Percentiles rank a stretch among this genome's conserved stretches.
Evolutionary conservation across 2,888 invertebrate species (phyloP).

Genomic region (Platerodrilus igneus): DNA sequence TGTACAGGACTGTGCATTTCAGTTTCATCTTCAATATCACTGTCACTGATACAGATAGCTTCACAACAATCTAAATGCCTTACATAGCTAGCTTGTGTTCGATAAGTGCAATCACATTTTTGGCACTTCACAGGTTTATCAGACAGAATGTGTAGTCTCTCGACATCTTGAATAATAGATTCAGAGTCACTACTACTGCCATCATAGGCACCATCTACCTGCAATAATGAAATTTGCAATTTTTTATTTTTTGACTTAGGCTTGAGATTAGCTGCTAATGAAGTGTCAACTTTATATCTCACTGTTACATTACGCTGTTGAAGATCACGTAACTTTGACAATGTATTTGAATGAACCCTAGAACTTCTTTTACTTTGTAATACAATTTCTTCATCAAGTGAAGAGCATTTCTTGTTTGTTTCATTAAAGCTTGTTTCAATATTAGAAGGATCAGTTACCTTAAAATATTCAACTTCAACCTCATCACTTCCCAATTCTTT

Average conservation of each 20-base stretch:
- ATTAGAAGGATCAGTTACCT: constrained; percentile 36
- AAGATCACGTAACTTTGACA: constrained; percentile 53
- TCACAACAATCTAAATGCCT: constrained; percentile 74
- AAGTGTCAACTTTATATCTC: constrained; percentile 66
- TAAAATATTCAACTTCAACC: constrained; percentile 57
- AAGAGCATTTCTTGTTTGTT: constrained; percentile 17
- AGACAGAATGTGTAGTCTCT: constrained; percentile 44
- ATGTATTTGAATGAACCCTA: constrained; percentile 51
- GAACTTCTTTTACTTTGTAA: constrained; percentile 53
- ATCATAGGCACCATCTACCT: constrained; percentile 56
- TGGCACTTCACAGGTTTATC: constrained; percentile 81
- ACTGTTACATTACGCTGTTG: constrained; percentile 64
- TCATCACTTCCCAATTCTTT: constrained; percentile 67
- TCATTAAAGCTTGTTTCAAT: constrained; percentile 21
- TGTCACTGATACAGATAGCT: constrained; percentile 74
- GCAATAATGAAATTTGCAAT: constrained; percentile 50
- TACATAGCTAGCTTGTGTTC: constrained; percentile 76
- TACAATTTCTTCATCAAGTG: constrained; percentile 35
- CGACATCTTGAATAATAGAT: constrained; percentile 34
- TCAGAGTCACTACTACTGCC: constrained; percentile 51
- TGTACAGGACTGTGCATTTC: not conserved
- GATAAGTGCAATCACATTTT: constrained; percentile 81
- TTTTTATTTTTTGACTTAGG: constrained; percentile 43
- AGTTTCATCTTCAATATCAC: constrained; percentile 75
- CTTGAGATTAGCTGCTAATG: constrained; percentile 66